phyloP scores from a whole-genome alignment of 2,888 invertebrate species.

The Neoscelio sp. region DNA sequence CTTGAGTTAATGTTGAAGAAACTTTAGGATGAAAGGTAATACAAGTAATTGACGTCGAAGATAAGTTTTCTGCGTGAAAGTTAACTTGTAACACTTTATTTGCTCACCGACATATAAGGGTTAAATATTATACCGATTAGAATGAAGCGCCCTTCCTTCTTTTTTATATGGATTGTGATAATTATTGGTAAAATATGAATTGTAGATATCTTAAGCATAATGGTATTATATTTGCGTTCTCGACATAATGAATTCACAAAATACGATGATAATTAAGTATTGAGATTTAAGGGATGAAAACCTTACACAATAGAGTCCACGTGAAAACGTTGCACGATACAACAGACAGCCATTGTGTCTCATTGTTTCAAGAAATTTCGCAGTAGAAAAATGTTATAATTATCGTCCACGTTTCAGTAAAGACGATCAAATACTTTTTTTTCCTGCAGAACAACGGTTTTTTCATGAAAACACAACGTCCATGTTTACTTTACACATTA shows the following conservation, averaged over 20 bases:
- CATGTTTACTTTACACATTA: conserved; percentile 1
- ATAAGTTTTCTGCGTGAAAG: too few species aligned
- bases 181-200: conserved; percentile 11
- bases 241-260: conserved; percentile 34
- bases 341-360: conserved; percentile 53
- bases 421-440: conserved; percentile 43
- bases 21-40: not conserved
- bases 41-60: not conserved
- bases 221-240: conserved; percentile 34
- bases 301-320: conserved; percentile 43
- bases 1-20: conserved; percentile 12
- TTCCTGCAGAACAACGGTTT: conserved; percentile 5
- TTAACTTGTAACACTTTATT: too few species aligned
- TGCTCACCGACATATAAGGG: too few species aligned
- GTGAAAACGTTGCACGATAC: conserved; percentile 35
- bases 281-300: conserved; percentile 51
- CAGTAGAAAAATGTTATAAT: conserved; percentile 40
- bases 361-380: conserved; percentile 40
- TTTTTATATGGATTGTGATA: conserved; percentile 10
- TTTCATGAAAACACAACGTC: not conserved
- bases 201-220: conserved; percentile 10
- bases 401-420: conserved; percentile 32
- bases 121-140: too few species aligned
- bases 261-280: conserved; percentile 57
- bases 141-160: too few species aligned